Base-by-base conservation (phyloP, 2,888 invertebrate genomes). In the Ditula angustiorana region DNA sequence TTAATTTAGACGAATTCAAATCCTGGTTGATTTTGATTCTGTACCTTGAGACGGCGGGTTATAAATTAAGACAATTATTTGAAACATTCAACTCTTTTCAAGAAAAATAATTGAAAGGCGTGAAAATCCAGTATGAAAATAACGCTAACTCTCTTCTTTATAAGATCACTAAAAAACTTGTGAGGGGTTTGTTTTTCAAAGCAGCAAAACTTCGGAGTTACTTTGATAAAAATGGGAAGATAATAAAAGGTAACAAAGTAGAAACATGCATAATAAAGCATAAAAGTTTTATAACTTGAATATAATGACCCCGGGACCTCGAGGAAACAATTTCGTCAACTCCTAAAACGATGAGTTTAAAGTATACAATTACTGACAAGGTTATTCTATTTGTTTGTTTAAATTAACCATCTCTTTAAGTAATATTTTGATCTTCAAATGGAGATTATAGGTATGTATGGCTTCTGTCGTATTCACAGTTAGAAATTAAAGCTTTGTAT, bases 181-280 rank as follows among this genome's bases (percentile, higher is more conserved):
- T 11, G 24, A 0, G 11, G 11, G 23, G 24, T 41, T 10, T 8
- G 10, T 3, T 41, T 41, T 24, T 5, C n/a, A 23, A 28, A 13
- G 8, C 23, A 1, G 3, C 21, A 2, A 41, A 26, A 44, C 53
- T 23, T 10, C 7, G 2, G 26, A 53, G 52, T 61, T 61, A 53
- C n/a, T 19, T 23, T 19, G 16, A 33, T 21, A 11, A 28, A 50
- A 19, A 47, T 10, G 55, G 26, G 37, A 62, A 41, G 37, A 23
- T 30, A 50, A 41, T 49, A 49, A 56, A 49, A 56, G 23, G 21
- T 16, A 61, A 35, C 44, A 37, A 47, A 44, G 28, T 28, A 56
- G 37, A 37, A 49, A 56, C 49, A 19, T 62, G 49, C 37, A 62
- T 62, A 63, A 57, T 57, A 41, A 62, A 41, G 24, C 11, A 61